These are phyloP conservation scores for Thera obeliscata DNA, from an alignment of 2,888 invertebrate genomes.

Conservation along the genomic window DNA sequence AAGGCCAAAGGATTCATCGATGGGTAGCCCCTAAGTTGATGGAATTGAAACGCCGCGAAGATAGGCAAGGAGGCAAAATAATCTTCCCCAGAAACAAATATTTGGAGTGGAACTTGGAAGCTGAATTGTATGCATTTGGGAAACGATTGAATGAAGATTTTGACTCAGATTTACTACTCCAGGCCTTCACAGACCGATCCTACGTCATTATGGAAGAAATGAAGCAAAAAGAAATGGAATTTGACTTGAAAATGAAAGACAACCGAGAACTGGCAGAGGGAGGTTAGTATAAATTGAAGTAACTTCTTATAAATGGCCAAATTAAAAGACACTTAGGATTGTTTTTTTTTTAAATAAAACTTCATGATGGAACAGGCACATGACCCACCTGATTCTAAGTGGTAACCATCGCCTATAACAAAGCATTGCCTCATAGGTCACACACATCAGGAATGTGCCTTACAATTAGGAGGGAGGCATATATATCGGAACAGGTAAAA, in stretches of 20 bases:
- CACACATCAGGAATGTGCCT: too few species aligned
- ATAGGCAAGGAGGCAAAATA: conserved; percentile 84
- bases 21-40: conserved; percentile 89
- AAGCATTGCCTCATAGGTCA: too few species aligned
- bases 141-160: conserved; percentile 94
- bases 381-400: too few species aligned
- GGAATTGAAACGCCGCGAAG: conserved; percentile 85
- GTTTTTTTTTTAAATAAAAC: background rate
- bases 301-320: background rate
- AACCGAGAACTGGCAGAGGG: conserved; percentile 88
- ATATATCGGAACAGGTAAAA: too few species aligned
- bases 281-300: conserved; percentile 65
- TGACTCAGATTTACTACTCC: conserved; percentile 86
- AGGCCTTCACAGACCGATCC: conserved; percentile 92
- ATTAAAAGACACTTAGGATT: background rate
- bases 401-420: too few species aligned
- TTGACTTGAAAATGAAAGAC: conserved; percentile 86
- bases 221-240: conserved; percentile 88
- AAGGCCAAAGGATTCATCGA: conserved; percentile 78
- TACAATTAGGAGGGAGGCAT: too few species aligned
- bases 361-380: too few species aligned
- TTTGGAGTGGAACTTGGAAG: conserved; percentile 94
- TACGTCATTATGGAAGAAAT: conserved; percentile 89
- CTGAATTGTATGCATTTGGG: conserved; percentile 95
- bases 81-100: conserved; percentile 84